Evolutionary conservation across 2,113 vertebrate species (phyloP).

Genomic region (Hemichromis elongatus): DNA sequence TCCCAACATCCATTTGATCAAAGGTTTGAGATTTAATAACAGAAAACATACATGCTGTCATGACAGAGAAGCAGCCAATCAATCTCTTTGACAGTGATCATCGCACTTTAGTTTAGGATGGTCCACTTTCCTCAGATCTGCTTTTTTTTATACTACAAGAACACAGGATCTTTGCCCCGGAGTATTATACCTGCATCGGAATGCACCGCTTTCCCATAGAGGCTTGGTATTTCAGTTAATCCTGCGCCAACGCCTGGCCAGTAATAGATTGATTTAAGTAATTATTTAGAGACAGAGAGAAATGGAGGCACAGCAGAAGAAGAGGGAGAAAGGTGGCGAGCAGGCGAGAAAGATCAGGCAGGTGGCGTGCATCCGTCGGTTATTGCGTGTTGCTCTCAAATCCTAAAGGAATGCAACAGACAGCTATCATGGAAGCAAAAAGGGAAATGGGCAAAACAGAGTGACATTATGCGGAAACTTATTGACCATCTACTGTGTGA

Average conservation of each 20-base stretch:
- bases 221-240: slow-evolving; percentile 40
- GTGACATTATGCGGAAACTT: background rate
- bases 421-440: background rate
- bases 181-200: slow-evolving; percentile 12
- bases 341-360: background rate
- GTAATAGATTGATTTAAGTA: slow-evolving; percentile 54
- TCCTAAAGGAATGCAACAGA: slow-evolving; percentile 3
- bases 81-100: slow-evolving; percentile 34
- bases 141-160: background rate
- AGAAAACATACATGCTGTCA: slow-evolving; percentile 17
- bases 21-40: slow-evolving; percentile 31
- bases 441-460: background rate
- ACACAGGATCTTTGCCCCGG: background rate
- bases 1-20: slow-evolving; percentile 34
- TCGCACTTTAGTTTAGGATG: background rate
- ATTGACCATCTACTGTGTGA: background rate
- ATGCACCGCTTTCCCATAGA: slow-evolving; percentile 27
- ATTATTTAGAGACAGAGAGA: slow-evolving; percentile 46
- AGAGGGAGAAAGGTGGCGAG: background rate
- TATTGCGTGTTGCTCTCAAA: slow-evolving; percentile 18
- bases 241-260: background rate
- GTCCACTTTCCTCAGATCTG: background rate
- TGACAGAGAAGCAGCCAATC: slow-evolving; percentile 14
- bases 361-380: background rate
- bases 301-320: background rate